Percentiles rank a stretch among this genome's conserved stretches.
phyloP scores from a whole-genome alignment of 2,797 vertebrate genomes.

The Diplodus puntazzo region DNA sequence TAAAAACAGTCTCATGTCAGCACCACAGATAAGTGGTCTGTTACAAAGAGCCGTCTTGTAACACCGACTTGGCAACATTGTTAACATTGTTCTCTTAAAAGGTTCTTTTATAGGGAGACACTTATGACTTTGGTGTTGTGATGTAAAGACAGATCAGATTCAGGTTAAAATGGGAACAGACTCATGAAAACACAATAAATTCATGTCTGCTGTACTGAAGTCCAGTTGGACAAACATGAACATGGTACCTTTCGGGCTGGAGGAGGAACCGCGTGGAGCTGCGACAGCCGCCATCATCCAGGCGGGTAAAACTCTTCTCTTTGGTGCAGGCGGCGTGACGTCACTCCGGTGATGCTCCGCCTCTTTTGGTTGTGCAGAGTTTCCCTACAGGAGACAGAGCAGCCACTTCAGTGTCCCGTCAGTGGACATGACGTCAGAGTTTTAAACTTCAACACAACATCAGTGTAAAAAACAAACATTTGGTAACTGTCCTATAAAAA shows the following conservation, averaged over 20 bases:
- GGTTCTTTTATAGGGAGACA: too few species aligned
- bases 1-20: neutral
- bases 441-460: too few species aligned
- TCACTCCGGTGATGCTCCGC: rapidly evolving
- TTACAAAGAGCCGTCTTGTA: too few species aligned
- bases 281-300: slow-evolving; percentile 78
- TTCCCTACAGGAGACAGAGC: slow-evolving; percentile 24
- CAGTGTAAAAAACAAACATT: too few species aligned
- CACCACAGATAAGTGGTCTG: neutral
- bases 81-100: too few species aligned
- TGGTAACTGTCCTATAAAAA: too few species aligned
- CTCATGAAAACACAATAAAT: neutral
- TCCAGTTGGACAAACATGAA: neutral
- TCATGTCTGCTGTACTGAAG: neutral
- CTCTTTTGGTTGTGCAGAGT: rapidly evolving
- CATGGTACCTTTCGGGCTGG: slow-evolving; percentile 51
- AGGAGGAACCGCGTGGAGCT: slow-evolving; percentile 2
- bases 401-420: neutral
- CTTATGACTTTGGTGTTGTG: too few species aligned
- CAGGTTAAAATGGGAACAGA: neutral
- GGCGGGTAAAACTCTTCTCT: slow-evolving; percentile 75
- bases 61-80: too few species aligned
- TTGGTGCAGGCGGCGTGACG: neutral
- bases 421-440: too few species aligned
- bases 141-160: neutral